Percentiles rank a stretch among this genome's conserved stretches.
Conservation (phyloP, 92 coral and sea anemone species). For the Chrysogorgia sp. region DNA sequence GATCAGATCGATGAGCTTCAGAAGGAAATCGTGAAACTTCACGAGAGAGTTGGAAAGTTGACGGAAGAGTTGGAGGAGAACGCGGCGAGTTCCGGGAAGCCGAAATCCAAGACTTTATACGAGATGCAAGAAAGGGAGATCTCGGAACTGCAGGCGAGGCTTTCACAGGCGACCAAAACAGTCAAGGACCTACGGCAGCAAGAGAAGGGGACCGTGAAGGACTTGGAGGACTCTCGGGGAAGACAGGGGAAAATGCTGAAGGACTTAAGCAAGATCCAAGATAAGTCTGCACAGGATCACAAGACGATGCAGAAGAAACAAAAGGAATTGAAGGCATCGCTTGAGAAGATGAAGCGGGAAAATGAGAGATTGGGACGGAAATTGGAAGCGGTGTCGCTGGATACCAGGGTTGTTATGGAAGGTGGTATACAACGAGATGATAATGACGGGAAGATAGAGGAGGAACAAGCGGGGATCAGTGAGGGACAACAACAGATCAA, state of each 20-base stretch:
- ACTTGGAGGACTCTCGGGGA: constrained; percentile 31
- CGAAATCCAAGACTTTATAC: constrained; percentile 5
- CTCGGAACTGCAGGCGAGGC: constrained; percentile 13
- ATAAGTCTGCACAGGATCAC: constrained; percentile 24
- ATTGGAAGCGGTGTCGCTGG: constrained; percentile 18
- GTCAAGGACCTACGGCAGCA: constrained; percentile 29
- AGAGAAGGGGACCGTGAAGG: constrained; percentile 32
- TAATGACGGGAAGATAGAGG: not conserved
- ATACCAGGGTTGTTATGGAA: constrained; percentile 16
- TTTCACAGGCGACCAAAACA: constrained; percentile 28
- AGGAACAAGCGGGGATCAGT: not conserved
- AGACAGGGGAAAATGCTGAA: constrained; percentile 29
- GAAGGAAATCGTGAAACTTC: not conserved
- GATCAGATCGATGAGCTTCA: constrained; percentile 32
- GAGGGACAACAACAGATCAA: not conserved
- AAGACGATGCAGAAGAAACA: constrained; percentile 7
- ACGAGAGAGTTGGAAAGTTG: not conserved
- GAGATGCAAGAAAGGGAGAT: constrained; percentile 24
- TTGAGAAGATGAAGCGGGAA: constrained; percentile 15
- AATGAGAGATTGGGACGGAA: constrained; percentile 16
- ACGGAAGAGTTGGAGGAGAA: constrained; percentile 33
- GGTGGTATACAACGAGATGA: not conserved
- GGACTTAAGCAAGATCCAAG: constrained; percentile 22
- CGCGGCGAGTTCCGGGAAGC: constrained; percentile 1
- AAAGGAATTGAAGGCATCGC: constrained; percentile 8